Conservation (phyloP, 2,888 invertebrate genomes). For the Drosophila quinaria region DNA sequence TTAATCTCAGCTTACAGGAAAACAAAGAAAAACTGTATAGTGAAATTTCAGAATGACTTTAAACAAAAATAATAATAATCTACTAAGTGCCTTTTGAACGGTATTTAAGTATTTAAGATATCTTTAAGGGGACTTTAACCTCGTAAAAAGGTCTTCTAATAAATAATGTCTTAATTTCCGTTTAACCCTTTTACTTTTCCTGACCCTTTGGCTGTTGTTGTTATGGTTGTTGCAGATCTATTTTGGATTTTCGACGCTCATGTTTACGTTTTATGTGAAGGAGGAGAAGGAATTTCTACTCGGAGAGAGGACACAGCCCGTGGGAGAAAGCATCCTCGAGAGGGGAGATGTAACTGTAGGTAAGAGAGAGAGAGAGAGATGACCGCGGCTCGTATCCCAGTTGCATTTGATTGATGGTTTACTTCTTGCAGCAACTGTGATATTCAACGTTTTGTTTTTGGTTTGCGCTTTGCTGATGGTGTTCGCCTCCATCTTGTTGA, state of each 20-base stretch:
- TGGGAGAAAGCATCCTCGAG: constrained; percentile 88
- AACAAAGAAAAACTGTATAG: background rate
- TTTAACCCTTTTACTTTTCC: background rate
- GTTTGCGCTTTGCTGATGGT: constrained; percentile 90
- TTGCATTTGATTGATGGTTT: constrained; percentile 45
- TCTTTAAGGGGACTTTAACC: background rate
- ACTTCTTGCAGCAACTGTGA: constrained; percentile 89
- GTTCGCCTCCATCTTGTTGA: constrained; percentile 89
- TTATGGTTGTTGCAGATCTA: constrained; percentile 88
- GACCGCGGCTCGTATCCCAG: background rate
- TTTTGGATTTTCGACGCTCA: constrained; percentile 88
- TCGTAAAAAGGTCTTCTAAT: background rate
- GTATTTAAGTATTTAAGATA: background rate
- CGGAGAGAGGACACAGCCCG: constrained; percentile 87
- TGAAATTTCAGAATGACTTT: background rate
- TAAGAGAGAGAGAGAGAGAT: constrained; percentile 72
- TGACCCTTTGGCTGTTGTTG: constrained; percentile 1
- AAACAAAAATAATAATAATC: background rate
- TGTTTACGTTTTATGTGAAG: constrained; percentile 89
- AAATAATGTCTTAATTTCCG: constrained; percentile 33
- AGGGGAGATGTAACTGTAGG: constrained; percentile 86
- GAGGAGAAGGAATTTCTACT: constrained; percentile 89
- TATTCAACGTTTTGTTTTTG: constrained; percentile 89
- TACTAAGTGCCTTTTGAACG: constrained; percentile 2
- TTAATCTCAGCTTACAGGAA: constrained; percentile 2